Evolutionary conservation across 2,113 vertebrate species (phyloP), one percentile per base, ranked within the genome.

Genomic region (Malurus alboscapulatus): DNA sequence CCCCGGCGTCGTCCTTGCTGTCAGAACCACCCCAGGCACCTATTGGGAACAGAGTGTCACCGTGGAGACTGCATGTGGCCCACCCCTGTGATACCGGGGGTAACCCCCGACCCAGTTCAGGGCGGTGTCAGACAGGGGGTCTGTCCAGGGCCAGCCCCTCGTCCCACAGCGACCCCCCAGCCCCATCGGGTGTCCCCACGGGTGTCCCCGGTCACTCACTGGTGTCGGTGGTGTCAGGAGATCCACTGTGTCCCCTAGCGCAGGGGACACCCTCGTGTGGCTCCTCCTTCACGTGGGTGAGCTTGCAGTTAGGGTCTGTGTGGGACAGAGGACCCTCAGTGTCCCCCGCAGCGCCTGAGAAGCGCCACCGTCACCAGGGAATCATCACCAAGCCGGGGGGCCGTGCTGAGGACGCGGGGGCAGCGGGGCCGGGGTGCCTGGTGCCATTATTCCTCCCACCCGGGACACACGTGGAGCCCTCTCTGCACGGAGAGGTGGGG

Each of bases 261-360:
- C 3, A 24, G 47, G 14, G 51, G 3, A 7, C 36, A 7, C 10
- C 2, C 8, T 12, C 7, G 3, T 1, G 6, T 0, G 44, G 36
- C 27, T 83, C 88, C 27, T 95, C 86, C 34, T 47, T 57, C 59
- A 34, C 9, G 42, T 4, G 19, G 6, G 24, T 10, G 17, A 87
- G 27, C 40, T 74, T 65, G 12, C n/a, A 81, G 26, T 21, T 22
- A 5, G 51, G 27, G 12, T 72, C 96, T 97, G 87, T 2, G 47
- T 1, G 15, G 25, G 48, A 78, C 6, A 65, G 50, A 82, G 40
- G n/a, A 21, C 5, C 7, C n/a, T 87, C 72, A 83, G 86, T 26
- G 16, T 38, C 38, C 5, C 75, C 16, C 2, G 3, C 13, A 27
- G 14, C 1, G 9, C 63, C 59, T 2, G 1, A 6, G 12, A 10